Percentiles rank a stretch among this genome's conserved stretches.
Evolutionary conservation across 2,113 vertebrate genomes (phyloP).

Genomic region (Sturnus vulgaris): DNA sequence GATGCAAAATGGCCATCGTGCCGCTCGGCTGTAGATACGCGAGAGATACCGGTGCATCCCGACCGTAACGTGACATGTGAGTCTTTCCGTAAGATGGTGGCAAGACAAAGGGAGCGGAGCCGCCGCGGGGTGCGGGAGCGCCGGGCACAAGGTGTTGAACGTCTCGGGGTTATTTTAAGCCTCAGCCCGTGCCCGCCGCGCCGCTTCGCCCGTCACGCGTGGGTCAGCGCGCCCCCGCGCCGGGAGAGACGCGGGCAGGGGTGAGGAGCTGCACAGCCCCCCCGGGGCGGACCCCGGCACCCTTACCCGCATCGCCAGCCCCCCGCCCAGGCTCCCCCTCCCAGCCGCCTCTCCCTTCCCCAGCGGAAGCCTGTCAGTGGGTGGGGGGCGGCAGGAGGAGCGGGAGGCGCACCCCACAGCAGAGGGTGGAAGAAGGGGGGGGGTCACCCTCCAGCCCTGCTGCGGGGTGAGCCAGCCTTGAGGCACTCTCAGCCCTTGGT

Average conservation of each 20-base stretch:
- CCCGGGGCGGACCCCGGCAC: neutral
- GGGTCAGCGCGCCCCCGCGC: neutral
- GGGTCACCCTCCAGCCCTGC: slow-evolving; percentile 52
- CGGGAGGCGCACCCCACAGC: neutral
- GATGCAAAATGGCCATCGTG: slow-evolving; percentile 75
- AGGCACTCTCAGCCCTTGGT: slow-evolving; percentile 61
- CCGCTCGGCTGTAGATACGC: slow-evolving; percentile 54
- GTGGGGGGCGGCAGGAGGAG: neutral
- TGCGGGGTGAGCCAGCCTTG: slow-evolving; percentile 16
- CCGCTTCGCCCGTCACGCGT: neutral
- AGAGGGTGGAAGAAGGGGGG: neutral
- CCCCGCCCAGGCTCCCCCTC: neutral
- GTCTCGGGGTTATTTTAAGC: slow-evolving; percentile 25
- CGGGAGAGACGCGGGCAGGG: neutral
- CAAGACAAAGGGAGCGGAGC: slow-evolving; percentile 73
- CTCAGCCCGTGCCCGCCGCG: neutral
- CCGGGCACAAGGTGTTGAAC: slow-evolving; percentile 19
- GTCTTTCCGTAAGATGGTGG: slow-evolving; percentile 73
- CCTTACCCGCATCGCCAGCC: neutral
- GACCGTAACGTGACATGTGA: slow-evolving; percentile 63
- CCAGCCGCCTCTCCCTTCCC: neutral
- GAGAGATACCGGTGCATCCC: slow-evolving; percentile 56
- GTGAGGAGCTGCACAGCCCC: neutral
- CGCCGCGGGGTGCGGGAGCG: neutral
- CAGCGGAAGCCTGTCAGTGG: neutral